Percentiles rank a stretch among this genome's conserved stretches.
These are phyloP conservation scores for Poeciliopsis presidionis DNA, from an alignment of 2,797 vertebrate genomes.

Conservation along the genomic window DNA sequence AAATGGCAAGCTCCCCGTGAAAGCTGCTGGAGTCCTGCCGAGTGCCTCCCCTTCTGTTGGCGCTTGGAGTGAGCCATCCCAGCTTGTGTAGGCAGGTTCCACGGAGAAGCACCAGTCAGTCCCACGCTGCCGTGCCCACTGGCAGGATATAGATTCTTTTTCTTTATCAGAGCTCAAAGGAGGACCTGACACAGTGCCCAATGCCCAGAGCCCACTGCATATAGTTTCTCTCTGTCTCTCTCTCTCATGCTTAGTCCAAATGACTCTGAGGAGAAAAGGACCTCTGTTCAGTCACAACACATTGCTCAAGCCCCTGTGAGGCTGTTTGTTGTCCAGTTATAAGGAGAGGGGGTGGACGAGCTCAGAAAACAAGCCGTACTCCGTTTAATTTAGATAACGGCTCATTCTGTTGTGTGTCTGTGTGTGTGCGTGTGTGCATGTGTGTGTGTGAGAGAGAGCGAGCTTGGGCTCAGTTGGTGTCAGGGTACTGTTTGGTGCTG, in stretches of 20 bases:
- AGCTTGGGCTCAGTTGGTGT: slow-evolving; percentile 75
- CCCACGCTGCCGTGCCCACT: slow-evolving; percentile 72
- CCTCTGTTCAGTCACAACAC: slow-evolving; percentile 82
- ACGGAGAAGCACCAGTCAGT: slow-evolving; percentile 72
- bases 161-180: slow-evolving; percentile 73
- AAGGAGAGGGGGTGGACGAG: slow-evolving; percentile 65
- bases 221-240: slow-evolving; percentile 49
- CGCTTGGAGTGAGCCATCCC: slow-evolving; percentile 71
- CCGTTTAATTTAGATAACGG: slow-evolving; percentile 79
- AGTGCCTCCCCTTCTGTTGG: slow-evolving; percentile 64
- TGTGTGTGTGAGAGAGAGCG: background rate
- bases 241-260: slow-evolving; percentile 83
- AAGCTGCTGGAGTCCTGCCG: slow-evolving; percentile 69
- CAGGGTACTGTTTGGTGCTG: slow-evolving; percentile 74
- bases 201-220: slow-evolving; percentile 70
- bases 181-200: slow-evolving; percentile 71
- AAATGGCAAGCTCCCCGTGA: slow-evolving; percentile 61
- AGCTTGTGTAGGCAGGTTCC: slow-evolving; percentile 72
- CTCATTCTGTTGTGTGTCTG: slow-evolving; percentile 74
- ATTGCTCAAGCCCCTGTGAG: slow-evolving; percentile 81
- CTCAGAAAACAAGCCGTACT: slow-evolving; percentile 77
- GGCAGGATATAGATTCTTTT: slow-evolving; percentile 72
- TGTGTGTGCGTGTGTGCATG: too few relatives aligned
- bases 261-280: slow-evolving; percentile 86
- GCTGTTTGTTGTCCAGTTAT: slow-evolving; percentile 81